These are phyloP conservation scores for Ispidina picta DNA, from an alignment of 2,797 vertebrate genomes.

Conservation along the genomic window DNA sequence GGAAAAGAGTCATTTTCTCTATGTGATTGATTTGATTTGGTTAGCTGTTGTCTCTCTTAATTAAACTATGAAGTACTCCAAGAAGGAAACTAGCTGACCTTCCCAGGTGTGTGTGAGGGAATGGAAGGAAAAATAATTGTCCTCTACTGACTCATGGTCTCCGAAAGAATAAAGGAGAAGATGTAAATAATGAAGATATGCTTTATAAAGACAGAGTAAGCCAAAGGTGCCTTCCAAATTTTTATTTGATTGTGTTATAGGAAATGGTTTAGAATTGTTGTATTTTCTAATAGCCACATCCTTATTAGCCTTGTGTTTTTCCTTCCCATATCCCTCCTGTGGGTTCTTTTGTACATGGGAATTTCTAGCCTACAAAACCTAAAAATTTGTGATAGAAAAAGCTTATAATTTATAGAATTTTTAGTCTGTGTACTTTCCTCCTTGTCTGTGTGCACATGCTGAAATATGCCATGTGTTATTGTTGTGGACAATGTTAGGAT, in stretches of 20 bases:
- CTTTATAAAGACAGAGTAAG: slow-evolving; percentile 22
- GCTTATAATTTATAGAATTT: not conserved
- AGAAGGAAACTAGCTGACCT: not conserved
- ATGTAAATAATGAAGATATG: not conserved
- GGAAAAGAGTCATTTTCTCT: not conserved
- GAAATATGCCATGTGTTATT: not conserved
- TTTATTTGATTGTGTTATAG: slow-evolving; percentile 53
- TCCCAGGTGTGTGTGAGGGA: not conserved
- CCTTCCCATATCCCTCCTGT: slow-evolving; percentile 30
- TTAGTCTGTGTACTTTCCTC: not conserved
- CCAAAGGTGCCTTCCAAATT: slow-evolving; percentile 56
- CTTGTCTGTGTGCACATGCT: not conserved
- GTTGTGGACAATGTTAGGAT: not conserved
- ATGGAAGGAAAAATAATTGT: not conserved
- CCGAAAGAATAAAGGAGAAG: not conserved
- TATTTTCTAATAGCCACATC: slow-evolving; percentile 62
- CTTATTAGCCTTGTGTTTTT: slow-evolving; percentile 46
- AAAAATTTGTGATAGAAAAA: not conserved
- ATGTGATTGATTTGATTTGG: not conserved
- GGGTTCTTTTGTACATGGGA: not conserved
- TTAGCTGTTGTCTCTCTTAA: not conserved
- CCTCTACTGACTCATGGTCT: not conserved
- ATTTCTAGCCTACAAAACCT: slow-evolving; percentile 21
- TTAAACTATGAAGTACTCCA: not conserved
- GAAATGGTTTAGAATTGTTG: slow-evolving; percentile 60